Evolutionary conservation across 2,888 invertebrate species (phyloP).

Genomic region (Polyploca ridens): DNA sequence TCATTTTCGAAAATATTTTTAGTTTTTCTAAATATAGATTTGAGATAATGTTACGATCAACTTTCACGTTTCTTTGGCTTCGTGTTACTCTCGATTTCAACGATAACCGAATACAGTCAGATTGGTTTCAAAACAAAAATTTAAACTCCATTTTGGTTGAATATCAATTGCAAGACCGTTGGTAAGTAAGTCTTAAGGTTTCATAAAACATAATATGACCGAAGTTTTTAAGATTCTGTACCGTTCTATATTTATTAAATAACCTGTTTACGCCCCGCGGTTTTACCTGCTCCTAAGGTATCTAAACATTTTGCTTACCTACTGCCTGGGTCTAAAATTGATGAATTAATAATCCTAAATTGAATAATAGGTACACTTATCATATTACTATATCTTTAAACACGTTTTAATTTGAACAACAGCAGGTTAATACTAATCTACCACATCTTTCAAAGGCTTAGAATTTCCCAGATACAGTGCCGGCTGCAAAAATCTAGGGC

Average conservation of each 20-base stretch:
- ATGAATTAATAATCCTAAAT: too few relatives aligned
- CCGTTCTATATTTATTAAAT: neutral
- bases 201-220: neutral
- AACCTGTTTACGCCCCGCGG: too few relatives aligned
- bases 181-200: slow-evolving; percentile 9
- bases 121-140: slow-evolving; percentile 4
- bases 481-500: neutral
- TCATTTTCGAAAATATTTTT: neutral
- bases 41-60: neutral
- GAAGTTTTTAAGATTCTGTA: neutral
- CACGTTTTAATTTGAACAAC: too few relatives aligned
- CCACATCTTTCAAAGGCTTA: neutral
- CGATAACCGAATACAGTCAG: neutral
- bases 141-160: slow-evolving; percentile 10
- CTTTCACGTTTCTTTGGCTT: neutral
- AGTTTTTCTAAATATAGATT: neutral
- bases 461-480: neutral
- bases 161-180: slow-evolving; percentile 12
- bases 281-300: too few relatives aligned
- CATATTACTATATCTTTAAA: too few relatives aligned
- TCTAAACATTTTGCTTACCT: too few relatives aligned
- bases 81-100: neutral
- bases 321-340: too few relatives aligned
- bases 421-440: too few relatives aligned
- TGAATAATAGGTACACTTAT: too few relatives aligned